Base-by-base conservation (phyloP, 2,888 invertebrate genomes). In the Mylabris sibirica region DNA sequence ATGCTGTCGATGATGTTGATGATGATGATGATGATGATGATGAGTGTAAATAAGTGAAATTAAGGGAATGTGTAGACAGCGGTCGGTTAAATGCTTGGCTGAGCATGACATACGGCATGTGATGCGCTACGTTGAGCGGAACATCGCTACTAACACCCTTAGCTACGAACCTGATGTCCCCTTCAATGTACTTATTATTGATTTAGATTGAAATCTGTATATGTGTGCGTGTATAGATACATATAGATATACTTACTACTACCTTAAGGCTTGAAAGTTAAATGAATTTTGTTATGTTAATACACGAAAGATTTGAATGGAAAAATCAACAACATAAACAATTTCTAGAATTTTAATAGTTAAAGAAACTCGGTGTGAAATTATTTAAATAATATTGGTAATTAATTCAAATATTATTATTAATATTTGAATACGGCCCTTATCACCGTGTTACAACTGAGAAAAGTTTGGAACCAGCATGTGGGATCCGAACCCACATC, bases 141-240 rank as follows among this genome's bases (percentile, higher is more conserved):
- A 72, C 72, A 76, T 75, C 71, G 68, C 68, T 57, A 66, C 70
- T 62, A 68, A 72, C 75, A 71, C 73, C 71, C 73, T 64, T 34
- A 20, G 60, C 60, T 60, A 38, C 60, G 14, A 67, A 70, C 67
- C 62, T 64, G 24, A 24, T 41, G 64, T 64, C 64, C 62, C 67
- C 69, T 66, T 66, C 69, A 66, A 69, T 70, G 69, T 64, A 64
- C 66, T 69, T 73, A 76, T 76, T 72, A 68, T 65, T 73, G 76
- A 76, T 76, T 75, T 73, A 77, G 74, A 76, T 75, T 75, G 75
- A 76, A 76, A 72, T 72, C 71, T 63, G 68, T 68, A 67, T 71
- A 26, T 49, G 44, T 44, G 14, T 12, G n/a, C 14, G 22, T 34
- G 0, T 57, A 22, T 30, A 30, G 12, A 34, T 5, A 22, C 14